Evolutionary conservation across 1,140 invertebrate genomes (phyloP).

Genomic region (Amyelois transitella): DNA sequence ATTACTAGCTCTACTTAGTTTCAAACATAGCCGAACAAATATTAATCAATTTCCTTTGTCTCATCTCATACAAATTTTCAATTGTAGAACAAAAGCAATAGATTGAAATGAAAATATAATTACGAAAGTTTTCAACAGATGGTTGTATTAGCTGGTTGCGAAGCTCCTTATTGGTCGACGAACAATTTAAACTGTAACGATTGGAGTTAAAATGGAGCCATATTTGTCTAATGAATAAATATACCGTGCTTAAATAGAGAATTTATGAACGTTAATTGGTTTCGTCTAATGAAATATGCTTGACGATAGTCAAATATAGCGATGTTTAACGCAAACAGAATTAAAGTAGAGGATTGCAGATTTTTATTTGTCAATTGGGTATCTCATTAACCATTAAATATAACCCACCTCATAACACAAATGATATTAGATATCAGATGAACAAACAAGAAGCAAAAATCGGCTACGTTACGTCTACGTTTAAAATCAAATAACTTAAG

Average conservation of each 20-base stretch:
- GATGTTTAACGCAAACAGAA: no score
- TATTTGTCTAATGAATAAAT: neutral
- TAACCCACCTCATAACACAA: neutral
- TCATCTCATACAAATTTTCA: slow-evolving; percentile 11
- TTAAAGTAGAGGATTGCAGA: neutral
- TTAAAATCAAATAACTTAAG: no score
- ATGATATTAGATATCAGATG: no score
- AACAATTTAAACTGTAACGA: neutral
- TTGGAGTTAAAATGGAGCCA: neutral
- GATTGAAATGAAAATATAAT: slow-evolving; percentile 15
- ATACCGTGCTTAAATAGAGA: neutral
- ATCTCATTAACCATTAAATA: neutral
- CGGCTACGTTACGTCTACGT: no score
- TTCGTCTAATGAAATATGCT: neutral
- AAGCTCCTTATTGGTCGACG: neutral
- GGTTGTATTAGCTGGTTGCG: slow-evolving; percentile 8
- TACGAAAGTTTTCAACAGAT: slow-evolving; percentile 16
- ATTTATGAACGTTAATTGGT: neutral
- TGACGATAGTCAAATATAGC: no score
- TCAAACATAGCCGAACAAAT: slow-evolving; percentile 1
- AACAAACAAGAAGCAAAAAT: no score
- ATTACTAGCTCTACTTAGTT: no score
- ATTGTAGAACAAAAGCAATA: slow-evolving; percentile 18
- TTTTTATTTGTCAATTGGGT: neutral
- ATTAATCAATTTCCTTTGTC: slow-evolving; percentile 12